Conservation (phyloP, 2,797 vertebrate genomes). For the Poliocrania exsul region DNA sequence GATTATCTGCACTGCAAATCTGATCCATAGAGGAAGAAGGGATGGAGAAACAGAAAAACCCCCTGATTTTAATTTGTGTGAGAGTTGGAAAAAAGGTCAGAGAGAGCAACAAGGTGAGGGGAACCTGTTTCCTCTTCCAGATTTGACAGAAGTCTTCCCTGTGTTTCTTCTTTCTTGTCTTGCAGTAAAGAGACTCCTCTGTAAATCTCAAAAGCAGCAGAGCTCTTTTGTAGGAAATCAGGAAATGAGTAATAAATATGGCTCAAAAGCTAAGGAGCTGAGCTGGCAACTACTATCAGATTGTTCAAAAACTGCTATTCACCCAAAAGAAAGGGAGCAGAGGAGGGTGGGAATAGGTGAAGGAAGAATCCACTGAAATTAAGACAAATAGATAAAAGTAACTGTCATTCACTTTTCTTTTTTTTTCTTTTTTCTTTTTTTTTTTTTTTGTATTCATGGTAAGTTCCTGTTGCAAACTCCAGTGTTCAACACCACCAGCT, state of each 20-base stretch:
- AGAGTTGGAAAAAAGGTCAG: neutral
- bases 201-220: constrained; percentile 30
- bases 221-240: constrained; percentile 28
- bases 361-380: neutral
- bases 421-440: neutral
- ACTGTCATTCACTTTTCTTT: neutral
- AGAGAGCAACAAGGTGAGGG: neutral
- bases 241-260: constrained; percentile 53
- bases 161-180: neutral
- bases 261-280: constrained; percentile 46
- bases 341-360: neutral
- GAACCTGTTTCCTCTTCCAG: neutral
- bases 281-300: constrained; percentile 45
- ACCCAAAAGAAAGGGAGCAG: neutral
- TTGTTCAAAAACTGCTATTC: constrained; percentile 50
- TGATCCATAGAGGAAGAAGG: neutral
- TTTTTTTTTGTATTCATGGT: neutral
- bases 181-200: neutral
- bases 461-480: neutral
- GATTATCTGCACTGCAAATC: neutral
- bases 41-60: neutral
- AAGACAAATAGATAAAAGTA: constrained; percentile 39
- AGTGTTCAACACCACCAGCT: neutral
- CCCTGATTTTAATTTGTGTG: neutral
- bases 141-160: neutral